A percentile compares a stretch with the other conserved stretches of the same genome.
phyloP scores from a whole-genome alignment of 2,113 vertebrate species.

The Diadophis punctatus region DNA sequence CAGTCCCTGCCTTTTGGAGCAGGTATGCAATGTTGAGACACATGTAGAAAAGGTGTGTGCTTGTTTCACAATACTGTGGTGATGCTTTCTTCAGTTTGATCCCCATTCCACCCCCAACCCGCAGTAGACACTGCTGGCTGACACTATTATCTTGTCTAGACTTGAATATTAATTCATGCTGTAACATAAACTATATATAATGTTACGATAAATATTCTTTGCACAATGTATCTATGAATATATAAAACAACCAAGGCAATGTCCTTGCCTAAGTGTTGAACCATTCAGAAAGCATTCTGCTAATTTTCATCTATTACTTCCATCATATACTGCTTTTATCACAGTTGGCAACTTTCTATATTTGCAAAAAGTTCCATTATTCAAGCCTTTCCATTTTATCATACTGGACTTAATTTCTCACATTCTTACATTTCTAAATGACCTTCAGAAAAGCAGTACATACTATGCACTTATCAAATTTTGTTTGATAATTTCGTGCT shows the following conservation, averaged over 20 bases:
- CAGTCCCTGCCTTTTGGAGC: background rate
- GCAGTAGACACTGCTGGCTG: background rate
- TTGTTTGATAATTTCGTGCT: background rate
- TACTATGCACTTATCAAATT: background rate
- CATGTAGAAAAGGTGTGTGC: background rate
- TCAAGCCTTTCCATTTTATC: background rate
- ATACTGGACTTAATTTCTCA: background rate
- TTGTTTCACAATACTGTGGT: background rate
- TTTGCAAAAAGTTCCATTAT: background rate
- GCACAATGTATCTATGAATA: background rate
- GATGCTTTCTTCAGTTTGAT: background rate
- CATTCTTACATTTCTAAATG: background rate
- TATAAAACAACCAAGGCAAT: background rate
- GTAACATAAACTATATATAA: background rate
- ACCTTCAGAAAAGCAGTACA: background rate
- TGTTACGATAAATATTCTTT: background rate
- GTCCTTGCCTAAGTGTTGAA: background rate
- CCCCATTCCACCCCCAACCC: background rate
- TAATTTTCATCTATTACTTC: background rate
- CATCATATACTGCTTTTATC: background rate
- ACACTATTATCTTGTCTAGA: background rate
- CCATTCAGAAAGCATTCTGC: background rate
- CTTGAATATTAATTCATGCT: background rate
- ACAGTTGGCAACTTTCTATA: background rate
- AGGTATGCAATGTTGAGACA: background rate